Evolutionary conservation across 1,140 invertebrate genomes (phyloP), one percentile per base, ranked within the genome.

Genomic region (Bombus confusus): DNA sequence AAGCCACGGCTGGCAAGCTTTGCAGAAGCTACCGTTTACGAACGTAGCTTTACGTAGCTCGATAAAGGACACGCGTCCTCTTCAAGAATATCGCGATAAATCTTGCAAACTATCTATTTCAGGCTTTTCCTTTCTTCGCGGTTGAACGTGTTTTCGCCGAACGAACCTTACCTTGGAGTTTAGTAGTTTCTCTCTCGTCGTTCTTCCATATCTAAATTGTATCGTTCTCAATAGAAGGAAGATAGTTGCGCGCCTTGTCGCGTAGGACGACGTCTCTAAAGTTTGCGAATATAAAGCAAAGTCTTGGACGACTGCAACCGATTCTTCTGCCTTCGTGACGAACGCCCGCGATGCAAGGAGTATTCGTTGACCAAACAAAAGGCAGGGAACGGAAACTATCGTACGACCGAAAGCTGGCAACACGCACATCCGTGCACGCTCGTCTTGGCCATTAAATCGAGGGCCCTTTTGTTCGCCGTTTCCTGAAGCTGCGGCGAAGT

Each of bases 1-100:
- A 77, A 83, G 74, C 64, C 74, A 34, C 28, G 8, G 12, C 31
- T 25, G 31, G 25, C 31, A 3, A 59, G 68, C 80, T 82, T 75
- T 64, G 13, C 52, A 15, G 15, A 10, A 64, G 22, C 47, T 34
- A 22, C 13, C 68, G 52, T 81, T 81, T 73, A 73, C 39, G 68
- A 73, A 41, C 22, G 25, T 52, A 22, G 47, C n/a, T 69, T 34
- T 28, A 28, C 3, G 37, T n/a, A 4, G n/a, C 31, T 41, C 25
- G 37, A 18, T 68, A 28, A 71, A 71, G 68, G 37, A 37, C 25
- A 39, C 37, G 37, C 25, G 1, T 25, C 18, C 34, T 37, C 22
- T 22, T 37, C 22, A 10, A 10, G 31, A 25, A 22, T 68, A 68
- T 31, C 64, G 64, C n/a, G 15, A 31, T 66, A 66, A 66, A 31